These are phyloP conservation scores for Eristalis intricaria DNA, from an alignment of 2,888 invertebrate genomes.

Conservation along the genomic window DNA sequence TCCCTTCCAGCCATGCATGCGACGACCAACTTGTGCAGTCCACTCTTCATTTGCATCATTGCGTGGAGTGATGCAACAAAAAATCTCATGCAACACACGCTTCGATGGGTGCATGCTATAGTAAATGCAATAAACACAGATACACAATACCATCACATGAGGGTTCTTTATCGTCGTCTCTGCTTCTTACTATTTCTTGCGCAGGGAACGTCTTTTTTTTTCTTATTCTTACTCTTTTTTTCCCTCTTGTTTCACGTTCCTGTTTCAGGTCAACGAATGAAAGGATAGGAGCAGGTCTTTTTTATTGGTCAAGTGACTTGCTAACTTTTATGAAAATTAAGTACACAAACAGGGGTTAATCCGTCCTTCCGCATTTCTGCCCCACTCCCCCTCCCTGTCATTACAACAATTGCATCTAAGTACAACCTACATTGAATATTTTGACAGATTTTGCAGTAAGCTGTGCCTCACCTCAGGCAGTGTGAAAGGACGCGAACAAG, in stretches of 20 bases:
- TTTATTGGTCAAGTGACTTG: conserved; percentile 43
- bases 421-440: conserved; percentile 42
- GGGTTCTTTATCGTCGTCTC: conserved; percentile 33
- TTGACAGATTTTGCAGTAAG: conserved; percentile 19
- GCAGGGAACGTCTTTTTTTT: background rate
- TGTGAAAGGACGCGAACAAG: conserved; percentile 9
- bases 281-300: conserved; percentile 9
- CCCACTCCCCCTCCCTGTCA: background rate
- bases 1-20: conserved; percentile 18
- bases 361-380: conserved; percentile 26
- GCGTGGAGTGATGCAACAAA: conserved; percentile 37
- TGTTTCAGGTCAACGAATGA: conserved; percentile 25
- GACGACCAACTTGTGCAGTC: conserved; percentile 11
- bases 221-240: too few relatives aligned
- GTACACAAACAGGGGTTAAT: conserved; percentile 20
- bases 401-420: conserved; percentile 7
- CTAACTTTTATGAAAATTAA: conserved; percentile 42
- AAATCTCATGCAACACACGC: conserved; percentile 49
- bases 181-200: background rate
- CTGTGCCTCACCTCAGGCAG: background rate
- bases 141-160: conserved; percentile 19
- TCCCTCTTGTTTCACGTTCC: background rate
- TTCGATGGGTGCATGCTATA: conserved; percentile 32
- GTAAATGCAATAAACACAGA: conserved; percentile 4
- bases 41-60: conserved; percentile 34